phyloP scores from a whole-genome alignment of 2,797 vertebrate genomes.

The Aratinga solstitialis region DNA sequence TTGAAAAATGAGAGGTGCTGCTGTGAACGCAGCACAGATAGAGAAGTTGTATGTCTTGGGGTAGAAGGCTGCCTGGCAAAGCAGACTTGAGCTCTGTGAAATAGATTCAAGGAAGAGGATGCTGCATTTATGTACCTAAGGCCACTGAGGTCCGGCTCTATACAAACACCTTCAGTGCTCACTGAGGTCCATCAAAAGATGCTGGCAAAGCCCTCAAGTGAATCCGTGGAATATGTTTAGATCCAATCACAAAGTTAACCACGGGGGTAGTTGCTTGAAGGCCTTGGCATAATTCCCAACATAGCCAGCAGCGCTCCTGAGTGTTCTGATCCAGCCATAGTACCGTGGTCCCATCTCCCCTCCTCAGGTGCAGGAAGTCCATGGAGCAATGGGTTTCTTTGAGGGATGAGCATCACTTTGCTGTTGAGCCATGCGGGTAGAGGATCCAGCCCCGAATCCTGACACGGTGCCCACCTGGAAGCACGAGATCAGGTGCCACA shows the following conservation, averaged over 20 bases:
- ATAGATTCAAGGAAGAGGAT: neutral
- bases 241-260: neutral
- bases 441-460: neutral
- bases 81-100: neutral
- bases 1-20: neutral
- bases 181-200: neutral
- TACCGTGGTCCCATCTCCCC: neutral
- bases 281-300: neutral
- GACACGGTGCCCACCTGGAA: neutral
- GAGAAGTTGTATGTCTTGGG: neutral
- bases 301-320: neutral
- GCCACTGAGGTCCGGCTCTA: neutral
- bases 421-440: neutral
- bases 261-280: neutral
- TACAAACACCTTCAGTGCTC: neutral
- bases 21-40: neutral
- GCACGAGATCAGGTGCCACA: neutral
- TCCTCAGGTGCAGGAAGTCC: neutral
- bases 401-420: neutral
- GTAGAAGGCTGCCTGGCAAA: neutral
- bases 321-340: neutral
- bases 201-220: neutral
- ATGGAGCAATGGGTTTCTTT: neutral
- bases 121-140: neutral
- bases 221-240: neutral